Evolutionary conservation across 2,113 vertebrate species (phyloP), one percentile per base, ranked within the genome.

Genomic region (Tinamus guttatus): DNA sequence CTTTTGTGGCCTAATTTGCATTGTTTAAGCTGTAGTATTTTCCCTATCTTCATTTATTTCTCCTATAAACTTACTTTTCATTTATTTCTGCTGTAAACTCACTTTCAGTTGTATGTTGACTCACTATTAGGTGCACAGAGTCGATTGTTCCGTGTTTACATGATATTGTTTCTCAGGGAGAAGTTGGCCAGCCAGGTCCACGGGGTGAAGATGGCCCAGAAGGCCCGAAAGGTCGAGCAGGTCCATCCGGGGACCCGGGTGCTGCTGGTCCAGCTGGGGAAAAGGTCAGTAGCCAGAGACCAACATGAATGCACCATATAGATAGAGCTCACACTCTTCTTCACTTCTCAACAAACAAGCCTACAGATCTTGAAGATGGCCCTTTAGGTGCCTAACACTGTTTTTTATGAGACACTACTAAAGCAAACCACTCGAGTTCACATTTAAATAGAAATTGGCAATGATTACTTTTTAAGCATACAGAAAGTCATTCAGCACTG

Each of bases 131-230:
- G 11, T 76, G 12, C 30, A 45, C 32, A 56, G 58, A 89, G 32
- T 6, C 32, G 68, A 25, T 79, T 64, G 25, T 47, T 73, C 63
- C 27, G 13, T 88, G 71, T 86, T 95, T 88, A 96, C 34, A 69
- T 70, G 24, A 9, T 70, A 60, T 32, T 97, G 9, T 82, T 30
- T 95, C 98, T 88, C 94, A 99, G 99, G 99, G 99, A 85, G 99
- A 99, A 97, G 25, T 98, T 71, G 99, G 99, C 47, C 96, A 98
- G 87, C 3, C 98, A 7, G 99, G 99, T 18, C 81, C 98, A 38
- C 98, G 99, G 92, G 99, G 99, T 97, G 99, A 99, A 95, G 99
- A 99, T 30, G 99, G 99, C 65, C 99, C 99, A 17, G 99, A 99
- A 97, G 99, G 99, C 85, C 99, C 99, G 13, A 99, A 99, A 97